Conservation (phyloP, 2,888 invertebrate genomes). For the Coelinius sp. region DNA sequence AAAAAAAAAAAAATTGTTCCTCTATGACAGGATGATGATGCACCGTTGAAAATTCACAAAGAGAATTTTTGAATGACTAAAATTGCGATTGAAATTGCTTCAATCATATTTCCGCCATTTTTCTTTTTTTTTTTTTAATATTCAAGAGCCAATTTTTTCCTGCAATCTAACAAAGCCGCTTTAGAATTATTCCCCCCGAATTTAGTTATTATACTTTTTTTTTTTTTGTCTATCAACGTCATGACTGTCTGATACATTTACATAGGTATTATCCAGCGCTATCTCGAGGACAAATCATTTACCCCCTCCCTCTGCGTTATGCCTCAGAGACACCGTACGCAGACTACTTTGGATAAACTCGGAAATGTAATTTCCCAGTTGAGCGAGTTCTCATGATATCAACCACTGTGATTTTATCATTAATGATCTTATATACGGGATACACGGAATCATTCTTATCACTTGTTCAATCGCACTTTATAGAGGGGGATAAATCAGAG, state of each 20-base stretch:
- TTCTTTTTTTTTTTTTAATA: neutral
- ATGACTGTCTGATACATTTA: conserved; percentile 14
- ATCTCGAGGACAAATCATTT: conserved; percentile 19
- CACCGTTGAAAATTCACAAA: conserved; percentile 28
- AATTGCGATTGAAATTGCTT: conserved; percentile 14
- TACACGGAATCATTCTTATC: conserved; percentile 5
- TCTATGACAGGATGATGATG: conserved; percentile 15
- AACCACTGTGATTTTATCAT: conserved; percentile 21
- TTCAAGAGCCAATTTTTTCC: neutral
- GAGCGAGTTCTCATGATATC: conserved; percentile 40
- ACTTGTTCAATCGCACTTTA: neutral
- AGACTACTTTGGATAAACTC: conserved; percentile 12
- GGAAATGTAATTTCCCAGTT: conserved; percentile 30
- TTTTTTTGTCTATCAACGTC: neutral
- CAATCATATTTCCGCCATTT: neutral
- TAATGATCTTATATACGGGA: conserved; percentile 9
- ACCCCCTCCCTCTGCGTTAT: conserved; percentile 19
- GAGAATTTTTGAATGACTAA: conserved; percentile 26
- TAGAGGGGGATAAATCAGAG: neutral
- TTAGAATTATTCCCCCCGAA: neutral
- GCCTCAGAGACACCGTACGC: conserved; percentile 10
- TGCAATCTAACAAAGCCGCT: neutral
- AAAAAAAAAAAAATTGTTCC: conserved; percentile 5
- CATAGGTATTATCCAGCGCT: conserved; percentile 13
- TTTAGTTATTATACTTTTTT: neutral